Evolutionary conservation across 2,888 invertebrate genomes (phyloP).

Genomic region (Leucoma salicis): DNA sequence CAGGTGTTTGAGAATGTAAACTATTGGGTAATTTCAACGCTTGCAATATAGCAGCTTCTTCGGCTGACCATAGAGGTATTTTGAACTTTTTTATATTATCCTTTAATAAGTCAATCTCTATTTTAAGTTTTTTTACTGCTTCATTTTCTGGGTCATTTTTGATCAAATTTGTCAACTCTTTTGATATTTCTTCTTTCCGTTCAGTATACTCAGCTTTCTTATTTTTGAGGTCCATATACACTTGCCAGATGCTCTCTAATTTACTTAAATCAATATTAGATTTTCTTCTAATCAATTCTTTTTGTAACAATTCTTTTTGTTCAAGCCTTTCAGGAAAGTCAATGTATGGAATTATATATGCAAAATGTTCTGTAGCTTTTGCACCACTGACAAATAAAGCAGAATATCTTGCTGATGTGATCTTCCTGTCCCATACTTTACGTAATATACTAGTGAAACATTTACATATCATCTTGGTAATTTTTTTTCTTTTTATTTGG

Average conservation of each 20-base stretch:
- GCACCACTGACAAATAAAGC: conserved; percentile 86
- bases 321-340: conserved; percentile 83
- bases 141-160: conserved; percentile 55
- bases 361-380: conserved; percentile 86
- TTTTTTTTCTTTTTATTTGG: conserved; percentile 63
- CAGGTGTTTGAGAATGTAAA: conserved; percentile 85
- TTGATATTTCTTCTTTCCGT: conserved; percentile 73
- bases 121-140: conserved; percentile 76
- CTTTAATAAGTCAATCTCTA: conserved; percentile 79
- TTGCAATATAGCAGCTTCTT: conserved; percentile 85
- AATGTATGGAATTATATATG: conserved; percentile 85
- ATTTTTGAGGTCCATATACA: conserved; percentile 80
- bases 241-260: conserved; percentile 82
- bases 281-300: conserved; percentile 81
- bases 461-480: conserved; percentile 62
- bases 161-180: conserved; percentile 69
- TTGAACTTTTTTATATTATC: conserved; percentile 85
- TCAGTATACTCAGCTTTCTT: conserved; percentile 77
- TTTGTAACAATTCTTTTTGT: conserved; percentile 71
- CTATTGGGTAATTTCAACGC: conserved; percentile 87
- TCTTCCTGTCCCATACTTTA: conserved; percentile 35
- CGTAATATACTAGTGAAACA: conserved; percentile 20
- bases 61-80: conserved; percentile 85
- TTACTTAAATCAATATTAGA: conserved; percentile 77
- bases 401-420: conserved; percentile 62